Evolutionary conservation across 2,888 invertebrate genomes (phyloP), one percentile per base, ranked within the genome.

Genomic region (Cantharis lateralis): DNA sequence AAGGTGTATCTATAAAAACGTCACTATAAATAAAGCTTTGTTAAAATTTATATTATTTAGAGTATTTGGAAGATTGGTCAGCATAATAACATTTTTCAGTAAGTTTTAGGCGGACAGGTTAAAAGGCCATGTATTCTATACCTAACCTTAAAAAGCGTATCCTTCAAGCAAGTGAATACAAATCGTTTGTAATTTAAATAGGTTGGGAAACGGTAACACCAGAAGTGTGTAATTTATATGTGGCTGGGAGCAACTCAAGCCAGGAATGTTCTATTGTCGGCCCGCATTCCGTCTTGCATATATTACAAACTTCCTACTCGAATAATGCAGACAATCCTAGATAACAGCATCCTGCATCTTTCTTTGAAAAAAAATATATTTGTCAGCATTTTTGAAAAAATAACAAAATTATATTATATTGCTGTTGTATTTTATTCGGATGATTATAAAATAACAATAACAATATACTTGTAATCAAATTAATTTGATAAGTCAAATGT

Each of bases 241-340:
- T 72, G 72, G 78, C 79, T 80, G 80, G 78, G 75, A 77, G 79
- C 80, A 77, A 72, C 75, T 78, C 75, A 71, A 74, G 77, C 75
- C 79, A 78, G 75, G 80, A 77, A 77, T 80, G 77, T 66, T 79
- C 78, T 77, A 79, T 80, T 80, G 80, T 80, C 79, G 75, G 78
- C 78, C 79, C 82, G 82, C 83, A 82, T 81, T 81, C 79, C 78
- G 80, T 81, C 82, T 82, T 84, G 81, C 81, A 82, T 82, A 82
- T 82, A 81, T 81, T 82, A 82, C 82, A 78, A 79, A 77, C 81
- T 80, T 79, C 80, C 80, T 81, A 81, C 78, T 81, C 75, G 81
- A 79, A 82, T 82, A 80, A 81, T 82, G 81, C 82, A 82, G 81
- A 81, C 81, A 82, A 83, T 82, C 81, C 82, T 82, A 83, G 82